Conservation (phyloP, 2,797 vertebrate genomes). For the Discoglossus pictus region DNA sequence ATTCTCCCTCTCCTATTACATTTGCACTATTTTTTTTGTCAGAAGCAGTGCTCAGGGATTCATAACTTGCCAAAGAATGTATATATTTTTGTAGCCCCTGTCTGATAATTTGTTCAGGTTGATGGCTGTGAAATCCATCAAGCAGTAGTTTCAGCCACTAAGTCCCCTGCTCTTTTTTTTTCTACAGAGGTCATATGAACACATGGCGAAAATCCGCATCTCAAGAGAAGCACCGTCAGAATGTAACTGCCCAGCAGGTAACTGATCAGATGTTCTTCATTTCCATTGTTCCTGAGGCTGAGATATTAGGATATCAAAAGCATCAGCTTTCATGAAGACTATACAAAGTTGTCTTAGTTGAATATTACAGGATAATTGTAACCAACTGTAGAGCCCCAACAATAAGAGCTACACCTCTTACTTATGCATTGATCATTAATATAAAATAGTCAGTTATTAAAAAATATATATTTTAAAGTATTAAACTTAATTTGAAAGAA, state of each 20-base stretch:
- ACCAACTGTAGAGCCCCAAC: too few species aligned
- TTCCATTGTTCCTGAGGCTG: background rate
- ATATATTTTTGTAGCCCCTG: slow-evolving; percentile 23
- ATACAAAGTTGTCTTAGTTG: slow-evolving; percentile 9
- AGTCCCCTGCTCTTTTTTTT: slow-evolving; percentile 16
- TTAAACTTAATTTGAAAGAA: too few species aligned
- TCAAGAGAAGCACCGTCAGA: slow-evolving; percentile 82
- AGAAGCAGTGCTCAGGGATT: slow-evolving; percentile 20
- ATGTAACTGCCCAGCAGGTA: slow-evolving; percentile 97
- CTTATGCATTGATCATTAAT: too few species aligned
- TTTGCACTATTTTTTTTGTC: slow-evolving; percentile 1
- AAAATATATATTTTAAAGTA: too few species aligned
- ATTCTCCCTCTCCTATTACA: background rate
- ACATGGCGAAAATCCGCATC: slow-evolving; percentile 86
- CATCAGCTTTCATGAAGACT: background rate
- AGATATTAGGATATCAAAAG: background rate
- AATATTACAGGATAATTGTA: too few species aligned
- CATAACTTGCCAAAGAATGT: background rate
- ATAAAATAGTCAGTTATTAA: too few species aligned
- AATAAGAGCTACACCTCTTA: too few species aligned
- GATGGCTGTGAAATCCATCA: slow-evolving; percentile 29
- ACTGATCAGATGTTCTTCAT: slow-evolving; percentile 51
- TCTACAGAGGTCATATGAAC: slow-evolving; percentile 87
- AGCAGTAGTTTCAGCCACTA: slow-evolving; percentile 21
- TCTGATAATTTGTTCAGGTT: slow-evolving; percentile 12